Evolutionary conservation across 2,888 invertebrate species (phyloP), one percentile per base, ranked within the genome.

Genomic region (Mythimna albipuncta): DNA sequence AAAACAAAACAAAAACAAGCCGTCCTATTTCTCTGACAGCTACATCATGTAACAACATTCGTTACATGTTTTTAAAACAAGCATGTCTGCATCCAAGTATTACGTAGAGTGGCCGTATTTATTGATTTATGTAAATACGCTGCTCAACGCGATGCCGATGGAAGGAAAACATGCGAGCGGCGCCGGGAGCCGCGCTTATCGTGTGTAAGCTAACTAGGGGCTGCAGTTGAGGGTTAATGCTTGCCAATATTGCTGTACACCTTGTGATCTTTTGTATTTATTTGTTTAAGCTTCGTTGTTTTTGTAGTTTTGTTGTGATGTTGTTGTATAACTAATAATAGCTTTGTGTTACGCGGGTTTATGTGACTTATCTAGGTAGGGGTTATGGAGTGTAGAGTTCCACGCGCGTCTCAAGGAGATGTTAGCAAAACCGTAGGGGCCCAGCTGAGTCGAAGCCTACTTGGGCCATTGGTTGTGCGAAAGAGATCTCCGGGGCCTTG

Each of bases 41-140:
- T 41, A 58, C 54, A 58, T 11, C 44, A 21, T 35, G 32, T 44
- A 10, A 55, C 57, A 64, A 6, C 54, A 41, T 77, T 71, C 63
- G 47, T 69, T 63, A 77, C 77, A 81, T 69, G 26, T 26, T 79
- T 73, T 79, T 82, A 57, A 81, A 81, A 78, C 71, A 73, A 62
- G 55, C 38, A 13, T 35, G 61, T 21, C 52, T 64, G 72, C 57
- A 69, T 71, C 57, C 73, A 67, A 71, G 73, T 73, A 61, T 74
- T 55, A 64, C 9, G 66, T 69, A 69, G 77, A 81, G 71, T 70
- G 77, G 68, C 63, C 67, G 73, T 81, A 78, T 83, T 89, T 92
- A 93, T 92, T 91, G 92, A 91, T 92, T 91, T 91, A 93, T 92
- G 91, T 87, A 90, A 91, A 92, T 91, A 87, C 75, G 74, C 55